Evolutionary conservation across 2,113 vertebrate genomes (phyloP).

Genomic region (Thermophis baileyi): DNA sequence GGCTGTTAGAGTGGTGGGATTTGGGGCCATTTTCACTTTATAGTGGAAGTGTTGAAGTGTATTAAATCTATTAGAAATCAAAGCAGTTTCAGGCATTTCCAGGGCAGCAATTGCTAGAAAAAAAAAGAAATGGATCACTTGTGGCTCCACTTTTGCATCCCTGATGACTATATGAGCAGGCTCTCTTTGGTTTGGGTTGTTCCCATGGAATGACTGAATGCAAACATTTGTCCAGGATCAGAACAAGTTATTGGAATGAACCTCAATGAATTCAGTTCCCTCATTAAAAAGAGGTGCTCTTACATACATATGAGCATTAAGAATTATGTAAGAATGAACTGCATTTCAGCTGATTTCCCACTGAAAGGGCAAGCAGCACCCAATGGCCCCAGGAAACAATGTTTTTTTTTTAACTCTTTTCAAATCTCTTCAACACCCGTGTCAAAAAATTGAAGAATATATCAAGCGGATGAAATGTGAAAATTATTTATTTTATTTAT

Average conservation of each 20-base stretch:
- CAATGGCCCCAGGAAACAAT: neutral
- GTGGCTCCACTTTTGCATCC: neutral
- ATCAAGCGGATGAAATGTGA: conserved; percentile 37
- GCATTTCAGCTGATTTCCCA: neutral
- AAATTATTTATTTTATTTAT: too few relatives aligned
- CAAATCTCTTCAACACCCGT: conserved; percentile 3
- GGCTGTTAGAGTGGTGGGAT: neutral
- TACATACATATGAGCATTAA: neutral
- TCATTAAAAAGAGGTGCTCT: neutral
- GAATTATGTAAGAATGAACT: neutral
- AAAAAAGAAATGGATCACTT: neutral
- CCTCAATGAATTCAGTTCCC: neutral
- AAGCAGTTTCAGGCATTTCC: neutral
- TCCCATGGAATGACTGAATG: neutral
- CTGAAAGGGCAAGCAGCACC: neutral
- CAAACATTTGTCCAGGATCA: neutral
- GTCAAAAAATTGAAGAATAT: conserved; percentile 48
- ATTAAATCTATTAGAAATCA: neutral
- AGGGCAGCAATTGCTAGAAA: neutral
- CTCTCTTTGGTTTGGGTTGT: neutral
- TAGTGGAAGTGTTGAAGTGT: neutral
- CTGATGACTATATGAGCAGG: neutral
- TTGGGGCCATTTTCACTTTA: neutral
- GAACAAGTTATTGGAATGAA: neutral
- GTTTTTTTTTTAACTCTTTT: neutral